Evolutionary conservation across 2,797 vertebrate species (phyloP).

Genomic region (Syndactyla subalaris): DNA sequence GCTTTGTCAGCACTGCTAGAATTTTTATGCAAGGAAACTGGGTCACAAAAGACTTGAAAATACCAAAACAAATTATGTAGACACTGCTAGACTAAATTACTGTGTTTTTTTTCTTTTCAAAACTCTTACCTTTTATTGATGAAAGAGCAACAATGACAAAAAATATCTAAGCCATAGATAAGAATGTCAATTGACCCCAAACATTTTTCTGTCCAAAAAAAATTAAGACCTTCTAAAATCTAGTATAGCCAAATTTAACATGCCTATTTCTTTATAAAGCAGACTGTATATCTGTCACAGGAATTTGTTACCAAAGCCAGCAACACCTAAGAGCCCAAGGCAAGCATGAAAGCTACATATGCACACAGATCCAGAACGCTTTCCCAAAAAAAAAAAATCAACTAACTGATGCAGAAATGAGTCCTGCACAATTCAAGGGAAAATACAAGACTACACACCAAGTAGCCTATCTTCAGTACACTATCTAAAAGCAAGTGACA

Average conservation of each 20-base stretch:
- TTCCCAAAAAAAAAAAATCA: neutral
- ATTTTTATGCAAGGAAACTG: neutral
- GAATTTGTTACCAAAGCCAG: neutral
- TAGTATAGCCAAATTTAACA: neutral
- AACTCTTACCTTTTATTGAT: neutral
- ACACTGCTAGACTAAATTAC: neutral
- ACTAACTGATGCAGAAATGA: neutral
- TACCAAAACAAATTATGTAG: neutral
- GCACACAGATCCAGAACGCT: neutral
- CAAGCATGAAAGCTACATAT: neutral
- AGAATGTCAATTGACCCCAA: neutral
- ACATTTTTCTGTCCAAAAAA: neutral
- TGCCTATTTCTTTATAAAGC: neutral
- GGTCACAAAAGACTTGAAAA: neutral
- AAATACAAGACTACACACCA: neutral
- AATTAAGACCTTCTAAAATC: no score
- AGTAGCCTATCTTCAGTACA: neutral
- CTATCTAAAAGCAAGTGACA: neutral
- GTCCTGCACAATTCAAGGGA: neutral
- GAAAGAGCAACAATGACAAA: neutral
- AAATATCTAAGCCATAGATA: neutral
- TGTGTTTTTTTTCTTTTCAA: neutral
- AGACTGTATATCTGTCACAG: neutral
- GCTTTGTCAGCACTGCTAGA: neutral
- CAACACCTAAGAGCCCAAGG: neutral